These are phyloP conservation scores for Hemithea aestivaria DNA, from an alignment of 2,888 invertebrate genomes.

Conservation along the genomic window DNA sequence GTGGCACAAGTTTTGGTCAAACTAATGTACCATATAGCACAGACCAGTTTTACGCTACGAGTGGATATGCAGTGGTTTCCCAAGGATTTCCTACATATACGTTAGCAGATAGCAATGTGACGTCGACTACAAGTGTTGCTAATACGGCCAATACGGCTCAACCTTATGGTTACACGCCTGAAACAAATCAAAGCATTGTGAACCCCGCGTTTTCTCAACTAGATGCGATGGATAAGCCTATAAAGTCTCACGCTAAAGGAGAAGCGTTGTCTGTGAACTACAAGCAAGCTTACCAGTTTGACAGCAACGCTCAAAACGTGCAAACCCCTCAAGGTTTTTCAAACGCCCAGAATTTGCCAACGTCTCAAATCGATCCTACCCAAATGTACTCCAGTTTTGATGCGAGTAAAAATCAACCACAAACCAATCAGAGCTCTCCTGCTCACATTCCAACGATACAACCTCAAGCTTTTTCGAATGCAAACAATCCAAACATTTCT, in stretches of 20 bases:
- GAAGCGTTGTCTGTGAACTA: slow-evolving; percentile 50
- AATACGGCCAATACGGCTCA: slow-evolving; percentile 36
- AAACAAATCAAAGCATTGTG: slow-evolving; percentile 27
- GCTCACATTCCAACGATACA: slow-evolving; percentile 7
- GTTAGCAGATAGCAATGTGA: slow-evolving; percentile 40
- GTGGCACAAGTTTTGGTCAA: slow-evolving; percentile 33
- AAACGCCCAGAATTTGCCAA: slow-evolving; percentile 10
- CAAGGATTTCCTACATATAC: slow-evolving; percentile 54
- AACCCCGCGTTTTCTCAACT: slow-evolving; percentile 46
- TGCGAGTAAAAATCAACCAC: no score
- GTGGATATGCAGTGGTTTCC: slow-evolving; percentile 39
- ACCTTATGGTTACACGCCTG: slow-evolving; percentile 32
- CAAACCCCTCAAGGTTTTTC: slow-evolving; percentile 20
- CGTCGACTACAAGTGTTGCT: slow-evolving; percentile 37
- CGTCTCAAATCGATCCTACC: slow-evolving; percentile 3
- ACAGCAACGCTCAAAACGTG: slow-evolving; percentile 14
- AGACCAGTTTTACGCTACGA: slow-evolving; percentile 46
- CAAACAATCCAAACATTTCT: slow-evolving; percentile 3
- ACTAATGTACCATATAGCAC: slow-evolving; percentile 30
- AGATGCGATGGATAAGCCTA: slow-evolving; percentile 61
- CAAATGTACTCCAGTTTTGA: no score
- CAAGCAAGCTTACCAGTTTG: slow-evolving; percentile 34
- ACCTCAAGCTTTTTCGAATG: slow-evolving; percentile 5
- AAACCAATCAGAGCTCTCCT: slow-evolving; percentile 1
- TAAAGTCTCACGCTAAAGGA: slow-evolving; percentile 67